Conservation (phyloP, 2,113 vertebrate genomes). For the Odontesthes bonariensis region DNA sequence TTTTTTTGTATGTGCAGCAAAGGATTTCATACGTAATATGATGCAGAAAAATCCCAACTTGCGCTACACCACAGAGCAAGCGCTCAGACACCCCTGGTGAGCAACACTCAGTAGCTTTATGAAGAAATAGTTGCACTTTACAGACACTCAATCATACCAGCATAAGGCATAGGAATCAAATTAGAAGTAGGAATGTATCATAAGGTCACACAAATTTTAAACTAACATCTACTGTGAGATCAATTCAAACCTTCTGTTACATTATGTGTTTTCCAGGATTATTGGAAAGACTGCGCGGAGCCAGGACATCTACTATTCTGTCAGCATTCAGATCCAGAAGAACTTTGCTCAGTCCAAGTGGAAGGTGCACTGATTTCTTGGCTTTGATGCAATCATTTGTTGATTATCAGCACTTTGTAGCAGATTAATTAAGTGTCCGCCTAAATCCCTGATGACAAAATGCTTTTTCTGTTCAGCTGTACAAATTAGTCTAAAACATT, state of each 20-base stretch:
- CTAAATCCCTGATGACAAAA: conserved; percentile 24
- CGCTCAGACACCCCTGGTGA: conserved; percentile 94
- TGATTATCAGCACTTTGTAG: conserved; percentile 30
- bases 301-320: conserved; percentile 94
- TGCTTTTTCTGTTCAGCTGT: no score
- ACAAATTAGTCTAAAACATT: no score
- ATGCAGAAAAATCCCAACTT: conserved; percentile 92
- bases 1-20: conserved; percentile 81
- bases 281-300: conserved; percentile 92
- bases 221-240: conserved; percentile 20
- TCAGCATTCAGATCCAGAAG: conserved; percentile 96
- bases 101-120: conserved; percentile 19
- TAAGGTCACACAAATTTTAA: background rate
- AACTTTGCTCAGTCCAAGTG: conserved; percentile 98
- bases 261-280: conserved; percentile 86
- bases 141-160: no score
- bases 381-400: conserved; percentile 10
- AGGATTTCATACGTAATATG: conserved; percentile 94
- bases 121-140: background rate
- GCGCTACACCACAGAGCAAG: conserved; percentile 90
- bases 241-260: conserved; percentile 5
- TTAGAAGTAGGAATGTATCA: no score
- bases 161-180: no score
- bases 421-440: conserved; percentile 32
- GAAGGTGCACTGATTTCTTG: conserved; percentile 85